These are phyloP conservation scores for Platyrinchus mystaceus DNA, from an alignment of 2,797 vertebrate species.

Conservation along the genomic window DNA sequence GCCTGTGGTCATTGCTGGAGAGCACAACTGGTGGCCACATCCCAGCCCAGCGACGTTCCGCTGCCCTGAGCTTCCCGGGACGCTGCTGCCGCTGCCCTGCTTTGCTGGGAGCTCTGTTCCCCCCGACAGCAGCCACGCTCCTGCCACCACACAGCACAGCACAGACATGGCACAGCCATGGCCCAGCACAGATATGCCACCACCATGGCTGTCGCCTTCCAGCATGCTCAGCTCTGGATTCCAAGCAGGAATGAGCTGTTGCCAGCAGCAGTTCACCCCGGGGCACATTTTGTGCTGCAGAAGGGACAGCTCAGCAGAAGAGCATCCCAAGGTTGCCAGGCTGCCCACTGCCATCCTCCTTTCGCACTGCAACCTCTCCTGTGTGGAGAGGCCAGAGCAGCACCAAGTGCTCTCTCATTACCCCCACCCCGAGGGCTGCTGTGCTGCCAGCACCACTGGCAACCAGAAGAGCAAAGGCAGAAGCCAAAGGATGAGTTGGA, in stretches of 20 bases:
- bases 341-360: not conserved
- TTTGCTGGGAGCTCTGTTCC: not conserved
- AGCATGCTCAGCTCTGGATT: rapidly evolving
- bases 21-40: not conserved
- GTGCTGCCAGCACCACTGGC: rapidly evolving
- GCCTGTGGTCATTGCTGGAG: not conserved
- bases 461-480: not conserved
- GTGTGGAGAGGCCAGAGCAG: not conserved
- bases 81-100: not conserved
- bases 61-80: not conserved
- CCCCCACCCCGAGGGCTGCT: not conserved
- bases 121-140: not conserved
- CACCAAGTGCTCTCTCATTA: not conserved
- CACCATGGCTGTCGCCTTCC: rapidly evolving
- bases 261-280: not conserved
- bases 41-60: not conserved
- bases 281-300: not conserved
- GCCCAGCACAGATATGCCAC: not conserved
- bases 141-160: not conserved
- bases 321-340: not conserved
- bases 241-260: rapidly evolving
- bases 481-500: rapidly evolving
- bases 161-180: not conserved
- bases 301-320: not conserved
- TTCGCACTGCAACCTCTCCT: not conserved